A percentile compares a stretch with the other conserved stretches of the same genome.
phyloP scores from a whole-genome alignment of 2,113 vertebrate species.

The mouse (Mus musculus) region DNA sequence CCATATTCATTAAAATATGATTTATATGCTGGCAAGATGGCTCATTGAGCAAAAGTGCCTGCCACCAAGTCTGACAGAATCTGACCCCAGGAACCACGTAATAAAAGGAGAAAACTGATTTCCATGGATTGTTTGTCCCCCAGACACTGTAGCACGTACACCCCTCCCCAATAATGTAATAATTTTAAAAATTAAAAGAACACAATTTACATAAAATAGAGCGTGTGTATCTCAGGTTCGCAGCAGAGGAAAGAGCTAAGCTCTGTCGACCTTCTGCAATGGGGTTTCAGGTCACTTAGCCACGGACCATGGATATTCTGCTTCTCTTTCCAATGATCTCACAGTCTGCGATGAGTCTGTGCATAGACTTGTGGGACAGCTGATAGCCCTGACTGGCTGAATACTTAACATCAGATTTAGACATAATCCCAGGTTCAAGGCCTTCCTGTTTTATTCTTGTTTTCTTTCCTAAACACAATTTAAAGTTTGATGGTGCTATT shows the following conservation, averaged over 20 bases:
- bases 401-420: slow-evolving; percentile 34
- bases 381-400: neutral
- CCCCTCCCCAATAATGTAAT: neutral
- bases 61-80: neutral
- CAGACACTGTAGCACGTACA: neutral
- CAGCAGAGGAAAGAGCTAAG: slow-evolving; percentile 25
- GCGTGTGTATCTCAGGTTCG: neutral
- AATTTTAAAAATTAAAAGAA: neutral
- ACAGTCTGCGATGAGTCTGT: neutral
- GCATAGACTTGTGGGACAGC: neutral
- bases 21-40: neutral
- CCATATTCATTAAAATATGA: neutral
- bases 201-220: neutral
- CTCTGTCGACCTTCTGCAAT: neutral
- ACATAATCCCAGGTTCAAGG: neutral
- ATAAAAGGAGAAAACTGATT: neutral
- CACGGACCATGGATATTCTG: neutral
- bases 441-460: neutral
- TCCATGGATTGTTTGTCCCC: neutral
- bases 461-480: slow-evolving; percentile 45
- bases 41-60: neutral
- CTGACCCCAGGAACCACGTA: neutral
- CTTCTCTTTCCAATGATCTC: neutral
- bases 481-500: slow-evolving; percentile 42
- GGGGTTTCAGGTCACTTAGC: neutral